phyloP scores from a whole-genome alignment of 2,113 vertebrate genomes.

The Anguilla japonica region DNA sequence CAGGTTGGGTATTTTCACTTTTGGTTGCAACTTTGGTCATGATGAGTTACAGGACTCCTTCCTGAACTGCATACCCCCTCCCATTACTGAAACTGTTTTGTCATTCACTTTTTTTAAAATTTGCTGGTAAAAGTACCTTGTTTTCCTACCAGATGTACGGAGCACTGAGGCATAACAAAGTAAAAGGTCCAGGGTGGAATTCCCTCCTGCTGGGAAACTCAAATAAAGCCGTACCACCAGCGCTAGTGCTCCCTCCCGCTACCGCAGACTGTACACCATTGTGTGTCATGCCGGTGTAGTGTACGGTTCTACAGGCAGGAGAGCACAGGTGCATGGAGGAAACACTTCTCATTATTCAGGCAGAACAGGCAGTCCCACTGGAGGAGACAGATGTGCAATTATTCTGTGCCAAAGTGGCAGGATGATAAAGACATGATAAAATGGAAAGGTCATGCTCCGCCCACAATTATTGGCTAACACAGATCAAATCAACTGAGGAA shows the following conservation, averaged over 20 bases:
- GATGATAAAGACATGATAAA: constrained; percentile 17
- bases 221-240: constrained; percentile 43
- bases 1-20: constrained; percentile 46
- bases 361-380: background rate
- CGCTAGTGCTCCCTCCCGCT: constrained; percentile 32
- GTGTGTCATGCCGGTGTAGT: constrained; percentile 32
- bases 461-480: constrained; percentile 21
- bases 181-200: constrained; percentile 64
- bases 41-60: background rate
- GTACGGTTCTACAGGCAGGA: constrained; percentile 29
- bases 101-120: constrained; percentile 53
- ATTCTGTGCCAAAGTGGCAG: constrained; percentile 14
- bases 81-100: constrained; percentile 56
- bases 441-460: constrained; percentile 19
- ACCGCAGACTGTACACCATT: constrained; percentile 41
- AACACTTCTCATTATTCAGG: constrained; percentile 34
- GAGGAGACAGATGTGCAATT: constrained; percentile 35
- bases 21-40: constrained; percentile 38
- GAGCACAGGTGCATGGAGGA: constrained; percentile 41
- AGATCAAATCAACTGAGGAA: constrained; percentile 24
- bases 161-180: constrained; percentile 65
- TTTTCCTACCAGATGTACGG: constrained; percentile 59
- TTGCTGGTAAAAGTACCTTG: constrained; percentile 68
- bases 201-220: constrained; percentile 64
- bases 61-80: constrained; percentile 28